A percentile compares a stretch with the other conserved stretches of the same genome.
Conservation (phyloP, 1,140 invertebrate genomes). For the Globodera ellingtonae region DNA sequence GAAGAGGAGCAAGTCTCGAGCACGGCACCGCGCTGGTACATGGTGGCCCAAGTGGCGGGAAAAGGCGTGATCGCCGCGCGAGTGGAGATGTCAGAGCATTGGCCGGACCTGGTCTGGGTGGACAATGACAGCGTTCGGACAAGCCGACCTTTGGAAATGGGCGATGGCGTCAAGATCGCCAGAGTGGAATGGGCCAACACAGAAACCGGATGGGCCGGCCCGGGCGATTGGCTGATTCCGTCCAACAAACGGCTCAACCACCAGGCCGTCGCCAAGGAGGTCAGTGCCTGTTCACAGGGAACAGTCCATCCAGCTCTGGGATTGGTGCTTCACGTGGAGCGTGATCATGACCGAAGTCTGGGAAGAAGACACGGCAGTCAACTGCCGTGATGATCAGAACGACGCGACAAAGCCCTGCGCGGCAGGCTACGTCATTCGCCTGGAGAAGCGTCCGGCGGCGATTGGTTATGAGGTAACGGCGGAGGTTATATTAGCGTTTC, state of each 20-base stretch:
- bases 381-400: neutral
- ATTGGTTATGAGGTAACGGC: neutral
- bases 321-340: neutral
- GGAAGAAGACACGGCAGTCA: slow-evolving; percentile 14
- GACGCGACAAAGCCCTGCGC: neutral
- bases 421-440: neutral
- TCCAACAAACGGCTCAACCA: neutral
- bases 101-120: neutral
- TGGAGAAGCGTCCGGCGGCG: neutral
- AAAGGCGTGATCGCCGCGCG: neutral
- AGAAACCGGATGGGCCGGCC: neutral
- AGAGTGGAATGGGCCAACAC: neutral
- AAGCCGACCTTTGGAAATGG: neutral
- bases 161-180: neutral
- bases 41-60: neutral
- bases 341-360: neutral
- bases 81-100: neutral
- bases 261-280: neutral
- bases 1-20: neutral
- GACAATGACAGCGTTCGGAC: neutral
- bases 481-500: neutral
- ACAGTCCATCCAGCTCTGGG: neutral
- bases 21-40: neutral
- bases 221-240: neutral
- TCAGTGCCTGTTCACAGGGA: neutral